Conservation (phyloP, 2,113 vertebrate species). For the Corynorhinus townsendii region DNA sequence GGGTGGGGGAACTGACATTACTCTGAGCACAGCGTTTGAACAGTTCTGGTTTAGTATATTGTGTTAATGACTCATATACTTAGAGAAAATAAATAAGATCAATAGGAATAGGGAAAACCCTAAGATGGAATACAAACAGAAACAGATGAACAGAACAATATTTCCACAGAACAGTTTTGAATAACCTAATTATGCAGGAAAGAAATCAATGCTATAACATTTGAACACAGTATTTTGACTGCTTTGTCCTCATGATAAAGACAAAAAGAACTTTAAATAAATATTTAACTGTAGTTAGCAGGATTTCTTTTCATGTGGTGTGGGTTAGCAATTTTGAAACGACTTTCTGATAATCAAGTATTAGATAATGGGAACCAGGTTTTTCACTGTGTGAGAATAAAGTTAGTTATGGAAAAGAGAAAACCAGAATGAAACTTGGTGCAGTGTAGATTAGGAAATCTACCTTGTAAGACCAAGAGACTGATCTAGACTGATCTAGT, state of each 20-base stretch:
- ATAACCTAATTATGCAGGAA: too few relatives aligned
- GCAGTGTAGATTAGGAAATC: background rate
- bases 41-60: too few relatives aligned
- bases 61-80: too few relatives aligned
- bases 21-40: too few relatives aligned
- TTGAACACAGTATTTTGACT: background rate
- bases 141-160: too few relatives aligned
- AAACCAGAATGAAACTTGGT: background rate
- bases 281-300: background rate
- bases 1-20: too few relatives aligned
- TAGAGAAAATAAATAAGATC: too few relatives aligned
- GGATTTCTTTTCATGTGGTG: background rate
- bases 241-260: background rate
- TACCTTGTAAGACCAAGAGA: background rate
- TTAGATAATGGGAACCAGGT: background rate
- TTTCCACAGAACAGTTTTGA: too few relatives aligned
- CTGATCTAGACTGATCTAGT: background rate
- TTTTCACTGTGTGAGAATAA: background rate
- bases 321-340: background rate
- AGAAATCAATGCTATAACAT: background rate
- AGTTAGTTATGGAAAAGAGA: background rate
- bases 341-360: background rate
- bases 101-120: too few relatives aligned
- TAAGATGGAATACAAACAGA: too few relatives aligned
- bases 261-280: background rate